These are phyloP conservation scores for Ectropis crepuscularia DNA, from an alignment of 2,888 invertebrate genomes.

Conservation along the genomic window DNA sequence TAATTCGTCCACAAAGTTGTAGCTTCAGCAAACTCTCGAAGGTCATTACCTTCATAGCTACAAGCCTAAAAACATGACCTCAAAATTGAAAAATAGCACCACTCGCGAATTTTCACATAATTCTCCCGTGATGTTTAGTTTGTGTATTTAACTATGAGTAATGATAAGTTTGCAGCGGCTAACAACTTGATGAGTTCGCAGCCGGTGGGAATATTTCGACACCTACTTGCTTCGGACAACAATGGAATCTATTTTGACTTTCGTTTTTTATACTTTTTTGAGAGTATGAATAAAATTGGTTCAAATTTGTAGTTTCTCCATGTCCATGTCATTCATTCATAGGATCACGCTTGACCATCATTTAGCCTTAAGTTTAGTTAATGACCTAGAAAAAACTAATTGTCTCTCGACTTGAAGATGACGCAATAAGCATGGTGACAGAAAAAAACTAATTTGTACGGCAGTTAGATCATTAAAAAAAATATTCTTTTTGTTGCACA, in stretches of 20 bases:
- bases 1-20: background rate
- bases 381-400: too few species aligned
- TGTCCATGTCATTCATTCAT: too few species aligned
- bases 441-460: too few species aligned
- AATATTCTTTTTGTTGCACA: too few species aligned
- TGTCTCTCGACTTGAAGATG: too few species aligned
- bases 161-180: background rate
- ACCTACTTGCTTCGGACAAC: constrained; percentile 1
- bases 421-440: too few species aligned
- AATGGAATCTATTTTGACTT: constrained; percentile 15
- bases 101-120: background rate
- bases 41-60: background rate
- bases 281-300: too few species aligned
- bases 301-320: too few species aligned
- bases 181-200: constrained; percentile 8
- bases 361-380: too few species aligned
- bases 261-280: background rate
- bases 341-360: too few species aligned
- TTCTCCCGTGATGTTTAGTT: background rate
- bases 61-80: background rate
- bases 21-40: background rate
- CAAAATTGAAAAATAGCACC: background rate
- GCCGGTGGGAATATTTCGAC: constrained; percentile 21
- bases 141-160: background rate
- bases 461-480: too few species aligned